Percentiles rank a stretch among this genome's conserved stretches.
phyloP scores from a whole-genome alignment of 2,797 vertebrate species.

The Podarcis siculus region DNA sequence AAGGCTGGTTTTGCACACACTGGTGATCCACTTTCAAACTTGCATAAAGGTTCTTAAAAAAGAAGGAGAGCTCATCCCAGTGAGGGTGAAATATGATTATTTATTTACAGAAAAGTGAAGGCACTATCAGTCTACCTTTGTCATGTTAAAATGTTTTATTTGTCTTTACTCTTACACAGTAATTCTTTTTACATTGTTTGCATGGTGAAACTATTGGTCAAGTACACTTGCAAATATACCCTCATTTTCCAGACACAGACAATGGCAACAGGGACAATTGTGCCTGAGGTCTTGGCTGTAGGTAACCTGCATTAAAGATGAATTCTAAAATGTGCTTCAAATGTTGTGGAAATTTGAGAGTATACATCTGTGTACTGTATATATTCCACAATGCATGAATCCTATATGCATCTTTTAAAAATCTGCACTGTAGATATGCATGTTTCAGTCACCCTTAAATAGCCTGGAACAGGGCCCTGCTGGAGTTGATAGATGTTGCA shows the following conservation, averaged over 20 bases:
- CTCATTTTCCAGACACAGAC: not conserved
- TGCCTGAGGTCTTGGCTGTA: not conserved
- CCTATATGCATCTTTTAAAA: not conserved
- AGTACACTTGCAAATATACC: not conserved
- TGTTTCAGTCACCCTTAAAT: too few relatives aligned
- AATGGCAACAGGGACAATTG: not conserved
- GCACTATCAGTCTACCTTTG: not conserved
- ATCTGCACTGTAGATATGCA: not conserved
- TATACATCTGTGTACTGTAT: not conserved
- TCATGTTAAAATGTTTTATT: not conserved
- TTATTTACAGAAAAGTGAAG: not conserved
- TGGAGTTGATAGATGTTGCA: too few relatives aligned
- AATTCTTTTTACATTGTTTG: not conserved
- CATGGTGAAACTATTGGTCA: not conserved
- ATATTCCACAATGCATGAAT: not conserved
- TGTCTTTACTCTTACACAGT: not conserved
- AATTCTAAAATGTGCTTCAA: not conserved
- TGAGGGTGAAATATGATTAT: not conserved
- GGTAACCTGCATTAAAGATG: not conserved
- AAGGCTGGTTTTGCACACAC: not conserved
- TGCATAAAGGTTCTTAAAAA: not conserved
- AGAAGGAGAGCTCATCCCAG: not conserved
- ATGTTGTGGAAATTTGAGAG: not conserved
- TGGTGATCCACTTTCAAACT: not conserved
- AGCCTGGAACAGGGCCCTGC: too few relatives aligned